Conservation (phyloP, 2,888 invertebrate species). For the Argyra leucocephala region DNA sequence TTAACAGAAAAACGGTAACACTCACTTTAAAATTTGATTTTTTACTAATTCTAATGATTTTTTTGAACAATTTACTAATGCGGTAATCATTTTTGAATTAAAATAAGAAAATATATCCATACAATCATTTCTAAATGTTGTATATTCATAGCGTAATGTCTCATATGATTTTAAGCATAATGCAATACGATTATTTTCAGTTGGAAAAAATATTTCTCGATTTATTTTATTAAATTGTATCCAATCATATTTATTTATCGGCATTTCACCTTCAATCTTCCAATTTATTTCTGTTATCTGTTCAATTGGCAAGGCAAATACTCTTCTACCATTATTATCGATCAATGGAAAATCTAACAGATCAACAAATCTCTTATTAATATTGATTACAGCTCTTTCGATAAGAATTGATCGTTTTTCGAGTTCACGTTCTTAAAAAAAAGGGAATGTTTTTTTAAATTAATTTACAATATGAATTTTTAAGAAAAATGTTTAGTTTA, state of each 20-base stretch:
- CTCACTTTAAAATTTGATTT: conserved; percentile 44
- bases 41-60: conserved; percentile 63
- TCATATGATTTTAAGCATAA: conserved; percentile 53
- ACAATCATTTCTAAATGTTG: conserved; percentile 58
- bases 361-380: conserved; percentile 66
- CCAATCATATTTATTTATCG: conserved; percentile 41
- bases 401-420: conserved; percentile 55
- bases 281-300: conserved; percentile 38
- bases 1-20: not conserved
- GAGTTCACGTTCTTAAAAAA: conserved; percentile 42
- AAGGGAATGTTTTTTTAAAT: not conserved
- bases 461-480: not conserved
- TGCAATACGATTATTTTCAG: conserved; percentile 30
- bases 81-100: conserved; percentile 62
- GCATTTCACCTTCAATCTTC: conserved; percentile 38
- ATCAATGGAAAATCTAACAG: conserved; percentile 37
- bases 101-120: conserved; percentile 74
- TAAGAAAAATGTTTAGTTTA: not conserved
- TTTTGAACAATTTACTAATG: conserved; percentile 65
- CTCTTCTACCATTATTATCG: conserved; percentile 50
- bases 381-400: conserved; percentile 65
- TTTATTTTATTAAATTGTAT: conserved; percentile 40
- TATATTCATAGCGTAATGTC: conserved; percentile 51
- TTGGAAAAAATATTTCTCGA: conserved; percentile 34
- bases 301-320: conserved; percentile 55